Evolutionary conservation across 2,888 invertebrate genomes (phyloP), one percentile per base, ranked within the genome.

Genomic region (Girardia tigrina): DNA sequence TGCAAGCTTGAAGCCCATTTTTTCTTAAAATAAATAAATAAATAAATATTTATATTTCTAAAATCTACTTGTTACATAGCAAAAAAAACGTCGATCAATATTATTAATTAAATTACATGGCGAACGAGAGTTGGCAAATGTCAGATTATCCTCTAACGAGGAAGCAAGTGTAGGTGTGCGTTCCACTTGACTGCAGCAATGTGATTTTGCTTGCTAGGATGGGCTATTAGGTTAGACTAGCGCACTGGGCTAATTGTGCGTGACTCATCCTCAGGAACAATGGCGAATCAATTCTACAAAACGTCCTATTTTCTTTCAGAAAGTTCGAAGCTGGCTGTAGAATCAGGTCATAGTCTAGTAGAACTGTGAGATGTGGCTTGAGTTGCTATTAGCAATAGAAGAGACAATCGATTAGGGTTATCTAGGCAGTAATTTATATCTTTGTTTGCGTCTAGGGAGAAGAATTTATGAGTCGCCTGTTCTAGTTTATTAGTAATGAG

Each of bases 41-140:
- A n/a, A n/a, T n/a, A n/a, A n/a, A n/a, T n/a, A n/a, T n/a, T n/a
- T n/a, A n/a, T 56, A 8, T 56, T 23, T 12, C 23, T 20, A 56
- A 56, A 4, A 56, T 56, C n/a, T 56, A 56, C 56, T 56, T 16
- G 8, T 56, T 12, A 56, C 4, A 56, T 12, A 56, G 4, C 4
- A 56, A 20, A 56, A 56, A 20, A n/a, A n/a, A 56, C n/a, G 56
- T 56, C 56, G 56, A 56, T 56, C 56, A 56, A 56, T 56, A 56
- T 12, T 56, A 56, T 56, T 56, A 56, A 56, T 56, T 56, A 56
- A 56, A 56, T 56, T 56, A 56, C 56, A 56, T 56, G 56, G 56
- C 56, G 56, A 56, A 56, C 56, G 56, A 56, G 56, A 56, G 56
- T 56, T 56, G 56, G 56, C 56, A 56, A 56, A 56, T 56, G 56